Conservation (phyloP, 2,888 invertebrate genomes). For the Cerastis leucographa region DNA sequence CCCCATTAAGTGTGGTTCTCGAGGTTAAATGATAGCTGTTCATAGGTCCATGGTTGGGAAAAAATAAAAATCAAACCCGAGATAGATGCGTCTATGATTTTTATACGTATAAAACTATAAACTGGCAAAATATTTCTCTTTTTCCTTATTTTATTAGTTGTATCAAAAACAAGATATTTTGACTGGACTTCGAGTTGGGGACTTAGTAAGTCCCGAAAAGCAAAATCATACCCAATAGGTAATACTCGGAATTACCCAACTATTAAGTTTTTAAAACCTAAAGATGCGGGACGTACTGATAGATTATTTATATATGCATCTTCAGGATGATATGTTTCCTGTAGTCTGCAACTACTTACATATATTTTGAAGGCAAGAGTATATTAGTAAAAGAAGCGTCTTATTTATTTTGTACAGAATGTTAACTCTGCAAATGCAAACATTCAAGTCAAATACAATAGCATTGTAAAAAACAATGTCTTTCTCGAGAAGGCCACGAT, state of each 20-base stretch:
- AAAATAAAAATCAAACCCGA: background rate
- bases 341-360: background rate
- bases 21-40: background rate
- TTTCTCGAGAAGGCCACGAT: slow-evolving; percentile 44
- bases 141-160: background rate
- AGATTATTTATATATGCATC: slow-evolving; percentile 11
- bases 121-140: background rate
- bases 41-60: background rate
- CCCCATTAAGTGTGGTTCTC: background rate
- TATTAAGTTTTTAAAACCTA: background rate
- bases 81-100: background rate
- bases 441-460: slow-evolving; percentile 42
- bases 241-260: background rate
- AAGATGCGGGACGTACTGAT: background rate
- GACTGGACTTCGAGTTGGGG: background rate
- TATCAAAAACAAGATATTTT: background rate
- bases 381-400: background rate
- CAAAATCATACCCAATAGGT: background rate
- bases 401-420: background rate
- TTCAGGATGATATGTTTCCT: slow-evolving; percentile 18
- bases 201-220: background rate
- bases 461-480: slow-evolving; percentile 49
- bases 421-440: slow-evolving; percentile 33
- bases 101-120: background rate
- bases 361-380: background rate